Conservation (phyloP, 1,140 invertebrate genomes). For the Notospermus geniculatus region DNA sequence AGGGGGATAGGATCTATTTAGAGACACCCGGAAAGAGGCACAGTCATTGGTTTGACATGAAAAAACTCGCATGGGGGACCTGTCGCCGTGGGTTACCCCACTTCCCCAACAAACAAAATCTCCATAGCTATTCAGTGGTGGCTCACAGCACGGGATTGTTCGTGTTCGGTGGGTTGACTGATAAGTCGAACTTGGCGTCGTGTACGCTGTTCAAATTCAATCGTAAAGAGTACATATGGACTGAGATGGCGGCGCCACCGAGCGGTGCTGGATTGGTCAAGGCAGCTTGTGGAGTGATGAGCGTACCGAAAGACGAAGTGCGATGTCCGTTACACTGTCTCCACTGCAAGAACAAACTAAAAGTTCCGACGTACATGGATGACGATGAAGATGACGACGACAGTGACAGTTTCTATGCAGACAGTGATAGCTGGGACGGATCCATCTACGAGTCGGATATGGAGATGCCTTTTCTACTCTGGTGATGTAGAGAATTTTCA, state of each 20-base stretch:
- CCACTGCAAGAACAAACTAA: constrained; percentile 32
- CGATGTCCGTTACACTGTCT: constrained; percentile 38
- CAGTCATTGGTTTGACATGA: constrained; percentile 25
- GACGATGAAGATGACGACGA: constrained; percentile 34
- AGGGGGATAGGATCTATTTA: constrained; percentile 27
- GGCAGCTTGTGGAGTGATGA: constrained; percentile 25
- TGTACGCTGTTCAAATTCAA: constrained; percentile 27
- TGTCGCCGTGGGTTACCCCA: constrained; percentile 22
- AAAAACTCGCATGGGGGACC: constrained; percentile 20
- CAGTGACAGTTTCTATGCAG: constrained; percentile 27
- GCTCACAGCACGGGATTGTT: constrained; percentile 30
- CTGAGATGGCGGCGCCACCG: constrained; percentile 30
- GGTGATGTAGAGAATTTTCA: no score
- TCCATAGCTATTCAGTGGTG: constrained; percentile 24
- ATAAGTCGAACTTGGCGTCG: constrained; percentile 17
- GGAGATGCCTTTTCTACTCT: no score
- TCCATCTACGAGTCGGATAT: no score
- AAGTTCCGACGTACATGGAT: constrained; percentile 24
- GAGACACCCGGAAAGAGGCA: constrained; percentile 31
- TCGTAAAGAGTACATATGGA: constrained; percentile 25
- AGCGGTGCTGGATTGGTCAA: constrained; percentile 22
- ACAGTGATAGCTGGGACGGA: constrained; percentile 9
- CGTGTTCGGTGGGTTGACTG: constrained; percentile 35
- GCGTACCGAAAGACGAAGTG: constrained; percentile 29
- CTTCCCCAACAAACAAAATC: constrained; percentile 19